Evolutionary conservation across 2,888 invertebrate species (phyloP), one percentile per base, ranked within the genome.

Genomic region (Amitus sp.): DNA sequence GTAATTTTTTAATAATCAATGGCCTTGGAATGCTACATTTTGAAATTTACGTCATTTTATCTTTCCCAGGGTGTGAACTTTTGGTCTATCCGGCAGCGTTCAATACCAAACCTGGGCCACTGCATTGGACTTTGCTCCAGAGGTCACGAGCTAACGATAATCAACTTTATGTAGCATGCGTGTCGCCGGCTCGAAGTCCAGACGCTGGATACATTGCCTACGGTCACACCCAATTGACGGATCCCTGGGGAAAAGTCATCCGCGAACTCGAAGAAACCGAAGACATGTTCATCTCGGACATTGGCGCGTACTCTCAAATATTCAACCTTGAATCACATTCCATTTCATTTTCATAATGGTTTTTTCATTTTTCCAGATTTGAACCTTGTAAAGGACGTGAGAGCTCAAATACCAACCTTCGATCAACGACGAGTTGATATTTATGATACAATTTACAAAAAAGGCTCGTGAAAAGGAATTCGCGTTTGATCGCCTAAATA

Each of bases 101-200:
- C 83, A 98, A 96, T 83, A 93, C 94, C 93, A 95, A 94, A 1
- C 98, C 98, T 0, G 98, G 98, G 0, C 96, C 96, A 0, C 84
- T 90, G 52, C 97, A 98, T 82, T 98, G 96, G 96, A 92, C 95
- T 76, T 81, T 95, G 2, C 84, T 98, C 13, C 90, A 89, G 58
- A 86, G 93, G 42, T 87, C 89, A 0, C 85, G 97, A 46, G 96
- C 98, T 28, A 85, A 89, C 27, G 97, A 98, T 83, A 92, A 93
- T 80, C 96, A 97, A 84, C 83, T 95, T 42, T 98, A 89, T 84
- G 92, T 96, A 33, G 93, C 91, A 17, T 88, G 90, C 1, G 88
- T 93, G 47, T 92, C 94, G 45, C 95, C 95, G 0, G 95, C 98
- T 1, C 84, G 95, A 62, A 91, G 91, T 77, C 75, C 79, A 2